Percentiles rank a stretch among this genome's conserved stretches.
Evolutionary conservation across 2,797 vertebrate genomes (phyloP).

Genomic region (Graptemys geographica): DNA sequence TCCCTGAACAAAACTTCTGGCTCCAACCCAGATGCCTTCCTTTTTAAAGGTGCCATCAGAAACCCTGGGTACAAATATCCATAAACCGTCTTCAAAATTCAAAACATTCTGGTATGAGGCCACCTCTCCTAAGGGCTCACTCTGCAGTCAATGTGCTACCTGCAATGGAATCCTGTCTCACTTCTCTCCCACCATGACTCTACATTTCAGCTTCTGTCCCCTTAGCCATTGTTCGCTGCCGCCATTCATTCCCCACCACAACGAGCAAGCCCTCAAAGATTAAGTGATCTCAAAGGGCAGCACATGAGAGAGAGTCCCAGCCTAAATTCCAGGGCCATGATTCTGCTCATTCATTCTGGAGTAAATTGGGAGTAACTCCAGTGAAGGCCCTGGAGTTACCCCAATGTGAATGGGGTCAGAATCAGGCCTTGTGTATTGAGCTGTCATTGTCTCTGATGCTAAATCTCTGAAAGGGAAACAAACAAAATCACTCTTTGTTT

Average conservation of each 20-base stretch:
- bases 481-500: neutral
- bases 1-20: neutral
- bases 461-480: neutral
- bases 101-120: neutral
- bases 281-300: neutral
- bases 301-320: neutral
- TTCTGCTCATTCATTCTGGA: neutral
- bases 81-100: neutral
- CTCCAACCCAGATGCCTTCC: neutral
- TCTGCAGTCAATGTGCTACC: neutral
- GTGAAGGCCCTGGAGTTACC: neutral
- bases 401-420: neutral
- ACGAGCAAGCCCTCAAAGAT: neutral
- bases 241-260: neutral
- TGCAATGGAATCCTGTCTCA: neutral
- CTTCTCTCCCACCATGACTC: neutral
- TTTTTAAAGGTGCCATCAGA: neutral
- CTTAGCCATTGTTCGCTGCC: neutral
- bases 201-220: neutral
- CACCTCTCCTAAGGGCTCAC: neutral
- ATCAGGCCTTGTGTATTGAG: neutral
- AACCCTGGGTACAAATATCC: neutral
- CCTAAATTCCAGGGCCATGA: neutral
- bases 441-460: neutral
- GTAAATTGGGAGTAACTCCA: neutral